Base-by-base conservation (phyloP, 2,888 invertebrate species). In the Drosophila tanythrix region DNA sequence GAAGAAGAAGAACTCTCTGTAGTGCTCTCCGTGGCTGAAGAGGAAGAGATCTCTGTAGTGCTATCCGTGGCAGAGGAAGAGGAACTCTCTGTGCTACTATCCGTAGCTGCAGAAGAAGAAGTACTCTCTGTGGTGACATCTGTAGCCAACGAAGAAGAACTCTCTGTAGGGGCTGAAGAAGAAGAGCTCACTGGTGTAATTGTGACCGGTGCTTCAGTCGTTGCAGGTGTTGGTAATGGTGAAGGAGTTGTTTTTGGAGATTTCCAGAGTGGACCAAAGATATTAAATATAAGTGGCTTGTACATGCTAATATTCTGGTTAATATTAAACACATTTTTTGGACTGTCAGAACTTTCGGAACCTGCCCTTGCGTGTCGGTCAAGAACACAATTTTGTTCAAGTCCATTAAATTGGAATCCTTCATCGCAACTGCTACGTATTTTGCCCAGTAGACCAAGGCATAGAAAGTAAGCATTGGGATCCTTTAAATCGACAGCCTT, bases 371-470 rank as follows among this genome's bases (percentile, higher is more conserved):
- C 5, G 15, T 46, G 48, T 11, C 4, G 51, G 10, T 71, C 61
- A 1, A 63, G 0, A 0, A 80, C 10, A 40, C 81, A 82, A 18
- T 48, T 63, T 50, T 83, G 74, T 8, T 55, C 13, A 0, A 43
- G 4, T 5, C 11, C 57, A 73, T 58, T 70, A 21, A 82, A 82
- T 0, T 4, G 38, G 33, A 33, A 74, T 48, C 83, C 81, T 3
- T 69, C 66, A 57, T 67, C 46, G 52, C 81, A 82, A 40, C 15
- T 48, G 33, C 25, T 70, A 13, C 11, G 46, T 1, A 70, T 15
- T 18, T 65, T 77, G 7, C 81, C 83, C n/a, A 82, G 21, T 2
- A 56, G 1, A 3, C 77, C 81, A 4, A 82, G 50, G 7, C 83
- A 82, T 2, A 72, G 13, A 25, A 58, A 74, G 57, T 77, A 82